A percentile compares a stretch with the other conserved stretches of the same genome.
Conservation (phyloP, 2,797 vertebrate species). For the Adelosebastes latens region DNA sequence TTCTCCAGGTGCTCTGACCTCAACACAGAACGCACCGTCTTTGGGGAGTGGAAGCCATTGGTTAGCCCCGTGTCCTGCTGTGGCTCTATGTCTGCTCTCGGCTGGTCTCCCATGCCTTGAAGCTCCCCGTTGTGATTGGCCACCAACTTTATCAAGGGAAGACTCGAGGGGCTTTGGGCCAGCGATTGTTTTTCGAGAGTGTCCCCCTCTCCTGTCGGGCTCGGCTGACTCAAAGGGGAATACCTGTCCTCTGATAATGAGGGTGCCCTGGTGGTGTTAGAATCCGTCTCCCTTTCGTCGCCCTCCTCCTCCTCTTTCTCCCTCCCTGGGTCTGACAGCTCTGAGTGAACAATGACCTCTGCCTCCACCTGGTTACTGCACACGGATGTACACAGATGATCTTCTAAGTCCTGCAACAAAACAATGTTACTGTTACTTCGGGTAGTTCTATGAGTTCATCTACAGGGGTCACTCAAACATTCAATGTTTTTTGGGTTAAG, state of each 20-base stretch:
- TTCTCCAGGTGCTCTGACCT: slow-evolving; percentile 79
- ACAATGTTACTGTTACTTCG: slow-evolving; percentile 24
- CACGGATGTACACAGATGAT: slow-evolving; percentile 73
- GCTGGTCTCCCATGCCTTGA: slow-evolving; percentile 43
- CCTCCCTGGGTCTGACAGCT: slow-evolving; percentile 85
- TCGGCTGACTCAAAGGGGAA: slow-evolving; percentile 52
- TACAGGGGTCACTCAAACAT: background rate
- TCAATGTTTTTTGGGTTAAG: background rate
- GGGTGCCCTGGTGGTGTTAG: slow-evolving; percentile 60
- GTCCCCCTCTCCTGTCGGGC: slow-evolving; percentile 42
- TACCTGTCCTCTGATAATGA: slow-evolving; percentile 64
- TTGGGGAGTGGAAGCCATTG: slow-evolving; percentile 87
- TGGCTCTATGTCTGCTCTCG: slow-evolving; percentile 50
- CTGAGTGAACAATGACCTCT: slow-evolving; percentile 96
- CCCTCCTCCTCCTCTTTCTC: slow-evolving; percentile 46
- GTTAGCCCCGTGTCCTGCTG: slow-evolving; percentile 73
- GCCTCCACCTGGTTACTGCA: slow-evolving; percentile 92
- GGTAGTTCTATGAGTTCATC: background rate
- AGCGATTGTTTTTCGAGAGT: slow-evolving; percentile 56
- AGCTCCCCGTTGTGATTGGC: slow-evolving; percentile 71
- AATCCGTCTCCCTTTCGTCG: slow-evolving; percentile 38
- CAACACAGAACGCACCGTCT: slow-evolving; percentile 52
- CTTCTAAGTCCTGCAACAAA: slow-evolving; percentile 82
- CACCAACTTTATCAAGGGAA: slow-evolving; percentile 57
- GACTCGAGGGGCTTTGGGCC: slow-evolving; percentile 64